Conservation (phyloP, 1,140 invertebrate genomes). For the Sminthurinus signatus region DNA sequence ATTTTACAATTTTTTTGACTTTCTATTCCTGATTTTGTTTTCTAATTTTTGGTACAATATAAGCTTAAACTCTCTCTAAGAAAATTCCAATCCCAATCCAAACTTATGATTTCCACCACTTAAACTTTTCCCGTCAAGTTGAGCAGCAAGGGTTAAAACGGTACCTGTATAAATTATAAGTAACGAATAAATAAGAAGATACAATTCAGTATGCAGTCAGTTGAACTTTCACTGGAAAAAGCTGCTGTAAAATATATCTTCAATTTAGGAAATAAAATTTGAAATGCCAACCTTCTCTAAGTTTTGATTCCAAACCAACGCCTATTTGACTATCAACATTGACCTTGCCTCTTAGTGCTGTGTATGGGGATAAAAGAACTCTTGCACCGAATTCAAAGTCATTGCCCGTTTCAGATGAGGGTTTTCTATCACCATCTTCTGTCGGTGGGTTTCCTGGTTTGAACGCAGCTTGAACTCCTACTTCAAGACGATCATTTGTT, state of each 20-base stretch:
- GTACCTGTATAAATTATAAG: neutral
- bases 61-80: neutral
- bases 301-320: neutral
- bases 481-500: constrained; percentile 1
- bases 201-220: no score
- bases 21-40: no score
- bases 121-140: neutral
- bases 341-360: neutral
- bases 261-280: no score
- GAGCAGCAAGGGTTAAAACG: neutral
- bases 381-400: neutral
- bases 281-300: constrained; percentile 8
- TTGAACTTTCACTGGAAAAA: no score
- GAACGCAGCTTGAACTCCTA: neutral
- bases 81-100: constrained; percentile 1
- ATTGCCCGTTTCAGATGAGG: neutral
- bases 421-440: neutral
- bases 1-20: no score
- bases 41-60: no score
- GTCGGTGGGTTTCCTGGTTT: neutral
- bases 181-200: no score
- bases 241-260: no score
- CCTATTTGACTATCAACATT: constrained; percentile 3
- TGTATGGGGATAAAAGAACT: neutral
- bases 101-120: neutral